phyloP scores from a whole-genome alignment of 1,140 invertebrate species.

The Drosophila elegans region DNA sequence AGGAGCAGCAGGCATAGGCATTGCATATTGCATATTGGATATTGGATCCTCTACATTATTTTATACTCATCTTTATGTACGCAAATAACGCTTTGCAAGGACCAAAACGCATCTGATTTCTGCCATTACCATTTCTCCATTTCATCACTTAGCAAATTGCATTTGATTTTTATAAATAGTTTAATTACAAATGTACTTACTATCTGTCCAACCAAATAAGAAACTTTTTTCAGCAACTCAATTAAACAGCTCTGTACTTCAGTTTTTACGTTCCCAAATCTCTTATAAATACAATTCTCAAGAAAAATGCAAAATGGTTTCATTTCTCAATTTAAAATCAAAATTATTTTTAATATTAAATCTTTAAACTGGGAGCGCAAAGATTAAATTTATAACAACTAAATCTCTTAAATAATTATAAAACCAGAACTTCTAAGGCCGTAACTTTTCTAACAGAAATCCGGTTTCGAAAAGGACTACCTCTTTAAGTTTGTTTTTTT shows the following conservation, averaged over 20 bases:
- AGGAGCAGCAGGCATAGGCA: conserved; percentile 64
- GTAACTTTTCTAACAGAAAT: no score
- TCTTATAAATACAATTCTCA: conserved; percentile 27
- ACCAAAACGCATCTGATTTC: conserved; percentile 21
- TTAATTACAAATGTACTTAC: conserved; percentile 35
- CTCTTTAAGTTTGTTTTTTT: no score
- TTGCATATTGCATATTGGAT: no score
- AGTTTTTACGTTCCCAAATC: conserved; percentile 38
- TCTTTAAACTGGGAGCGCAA: no score
- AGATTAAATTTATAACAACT: no score
- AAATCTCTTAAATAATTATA: no score
- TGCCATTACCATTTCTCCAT: conserved; percentile 11
- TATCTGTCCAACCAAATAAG: conserved; percentile 6
- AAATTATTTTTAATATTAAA: no score
- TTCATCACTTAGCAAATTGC: conserved; percentile 60
- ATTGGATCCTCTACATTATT: conserved; percentile 1
- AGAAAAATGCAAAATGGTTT: background rate
- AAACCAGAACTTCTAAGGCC: no score
- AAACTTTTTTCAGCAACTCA: background rate
- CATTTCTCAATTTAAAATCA: background rate
- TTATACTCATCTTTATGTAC: conserved; percentile 12
- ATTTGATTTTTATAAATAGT: conserved; percentile 41
- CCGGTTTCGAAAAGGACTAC: no score
- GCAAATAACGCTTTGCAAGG: conserved; percentile 20
- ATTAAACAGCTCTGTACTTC: conserved; percentile 40